Conservation (phyloP, 2,797 vertebrate genomes). For the Menidia menidia region DNA sequence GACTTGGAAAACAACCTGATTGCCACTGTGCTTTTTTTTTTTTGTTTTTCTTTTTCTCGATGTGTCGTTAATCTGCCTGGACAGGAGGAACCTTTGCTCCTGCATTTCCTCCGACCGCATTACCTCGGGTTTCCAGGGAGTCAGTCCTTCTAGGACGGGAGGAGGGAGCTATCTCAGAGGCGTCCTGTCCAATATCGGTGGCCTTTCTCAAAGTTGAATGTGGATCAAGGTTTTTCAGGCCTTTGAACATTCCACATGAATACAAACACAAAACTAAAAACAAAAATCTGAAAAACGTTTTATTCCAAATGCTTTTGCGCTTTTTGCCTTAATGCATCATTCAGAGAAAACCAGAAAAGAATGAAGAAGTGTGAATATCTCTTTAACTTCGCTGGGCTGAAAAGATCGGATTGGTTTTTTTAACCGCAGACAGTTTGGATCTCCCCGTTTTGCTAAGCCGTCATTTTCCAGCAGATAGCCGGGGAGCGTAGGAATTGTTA, state of each 20-base stretch:
- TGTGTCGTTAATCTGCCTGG: conserved; percentile 5
- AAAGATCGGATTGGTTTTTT: conserved; percentile 47
- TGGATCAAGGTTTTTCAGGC: conserved; percentile 1
- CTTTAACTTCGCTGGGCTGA: conserved; percentile 11
- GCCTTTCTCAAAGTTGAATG: conserved; percentile 15
- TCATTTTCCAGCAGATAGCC: conserved; percentile 58
- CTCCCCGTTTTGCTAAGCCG: conserved; percentile 45
- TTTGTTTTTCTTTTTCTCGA: conserved; percentile 14
- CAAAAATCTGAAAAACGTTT: neutral
- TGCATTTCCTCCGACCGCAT: conserved; percentile 25
- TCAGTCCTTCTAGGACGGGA: conserved; percentile 37
- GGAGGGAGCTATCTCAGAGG: conserved; percentile 28
- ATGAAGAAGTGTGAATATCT: conserved; percentile 11
- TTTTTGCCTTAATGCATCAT: neutral
- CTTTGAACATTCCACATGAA: neutral
- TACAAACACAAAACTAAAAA: no score
- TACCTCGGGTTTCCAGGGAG: conserved; percentile 24
- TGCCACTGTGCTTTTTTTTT: neutral
- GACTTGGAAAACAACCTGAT: neutral
- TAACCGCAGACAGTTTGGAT: conserved; percentile 50
- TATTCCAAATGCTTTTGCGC: neutral
- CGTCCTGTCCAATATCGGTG: conserved; percentile 29
- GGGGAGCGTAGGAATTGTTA: conserved; percentile 44
- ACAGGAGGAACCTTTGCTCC: conserved; percentile 9
- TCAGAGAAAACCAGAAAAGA: neutral